Conservation (phyloP, 2,888 invertebrate genomes). For the Shargacucullia verbasci region DNA sequence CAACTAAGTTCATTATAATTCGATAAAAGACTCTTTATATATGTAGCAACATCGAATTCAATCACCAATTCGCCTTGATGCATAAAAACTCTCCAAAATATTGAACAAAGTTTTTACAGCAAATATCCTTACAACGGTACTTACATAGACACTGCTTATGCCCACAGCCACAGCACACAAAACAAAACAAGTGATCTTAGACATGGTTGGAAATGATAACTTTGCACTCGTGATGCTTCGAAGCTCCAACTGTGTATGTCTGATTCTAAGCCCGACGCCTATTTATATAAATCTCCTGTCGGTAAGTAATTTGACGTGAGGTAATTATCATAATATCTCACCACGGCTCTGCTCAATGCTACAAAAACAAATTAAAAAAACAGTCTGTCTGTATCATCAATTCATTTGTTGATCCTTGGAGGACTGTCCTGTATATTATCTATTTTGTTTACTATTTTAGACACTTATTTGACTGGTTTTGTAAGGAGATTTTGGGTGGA, state of each 20-base stretch:
- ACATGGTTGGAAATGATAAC: slow-evolving; percentile 23
- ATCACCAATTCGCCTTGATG: too few species aligned
- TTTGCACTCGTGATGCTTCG: slow-evolving; percentile 5
- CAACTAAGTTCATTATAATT: too few species aligned
- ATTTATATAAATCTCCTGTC: slow-evolving; percentile 46
- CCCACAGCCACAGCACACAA: slow-evolving; percentile 24
- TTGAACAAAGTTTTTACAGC: not conserved
- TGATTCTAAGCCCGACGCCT: slow-evolving; percentile 9
- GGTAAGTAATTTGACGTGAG: slow-evolving; percentile 24
- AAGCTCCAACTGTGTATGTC: slow-evolving; percentile 12
- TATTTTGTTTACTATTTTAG: too few species aligned
- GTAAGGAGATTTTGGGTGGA: too few species aligned
- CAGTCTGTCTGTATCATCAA: slow-evolving; percentile 15
- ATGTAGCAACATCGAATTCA: too few species aligned
- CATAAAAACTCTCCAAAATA: too few species aligned
- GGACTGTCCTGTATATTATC: not conserved
- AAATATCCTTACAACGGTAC: slow-evolving; percentile 14
- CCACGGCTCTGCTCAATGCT: slow-evolving; percentile 31
- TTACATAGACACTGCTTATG: slow-evolving; percentile 29
- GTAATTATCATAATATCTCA: slow-evolving; percentile 49
- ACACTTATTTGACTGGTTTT: too few species aligned
- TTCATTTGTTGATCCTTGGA: slow-evolving; percentile 9
- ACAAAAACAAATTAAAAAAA: slow-evolving; percentile 28
- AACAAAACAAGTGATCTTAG: slow-evolving; percentile 20
- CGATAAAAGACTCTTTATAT: too few species aligned